Base-by-base conservation (phyloP, 2,888 invertebrate species). In the Aspidiotus destructor region DNA sequence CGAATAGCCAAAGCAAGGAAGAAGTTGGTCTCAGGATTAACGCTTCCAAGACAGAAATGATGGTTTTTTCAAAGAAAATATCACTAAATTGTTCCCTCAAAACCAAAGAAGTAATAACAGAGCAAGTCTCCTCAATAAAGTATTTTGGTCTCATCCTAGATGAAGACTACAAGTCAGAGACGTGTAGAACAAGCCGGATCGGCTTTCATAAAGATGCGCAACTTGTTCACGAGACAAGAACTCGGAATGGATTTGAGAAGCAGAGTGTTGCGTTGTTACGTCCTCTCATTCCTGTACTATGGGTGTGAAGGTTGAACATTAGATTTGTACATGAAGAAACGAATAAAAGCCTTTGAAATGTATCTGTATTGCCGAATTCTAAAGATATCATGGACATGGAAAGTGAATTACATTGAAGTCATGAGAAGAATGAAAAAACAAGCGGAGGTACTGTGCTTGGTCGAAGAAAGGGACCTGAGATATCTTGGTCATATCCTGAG, bases 101-200 rank as follows among this genome's bases (percentile, higher is more conserved):
- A 13, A 44, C 13, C 48, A 44, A 44, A 44, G 48, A 8, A 44
- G 48, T 44, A 44, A 44, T 13, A 13, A 44, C 15, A 55, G 55
- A 55, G 16, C 8, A 55, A 16, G 55, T 55, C 55, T 55, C 55
- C 8, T 15, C 55, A 11, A 15, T 55, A 11, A 55, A 55, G 16
- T 55, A 55, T 15, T 15, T 55, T 16, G 55, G 13, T 16, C 9
- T 15, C 16, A 55, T 55, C 13, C 16, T 55, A n/a, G 16, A 55
- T 15, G 55, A 55, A n/a, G n/a, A n/a, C 55, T 55, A 15, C 55
- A 55, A 8, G 13, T 55, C 55, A 15, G n/a, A 55, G 15, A 11
- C 61, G 68, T 41, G 60, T 68, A 54, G 68, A 68, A 53, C 64
- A 68, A 62, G 68, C 68, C 42, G 61, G 61, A 53, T 44, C 54